Base-by-base conservation (phyloP, 2,888 invertebrate genomes). In the Tipula helvola region DNA sequence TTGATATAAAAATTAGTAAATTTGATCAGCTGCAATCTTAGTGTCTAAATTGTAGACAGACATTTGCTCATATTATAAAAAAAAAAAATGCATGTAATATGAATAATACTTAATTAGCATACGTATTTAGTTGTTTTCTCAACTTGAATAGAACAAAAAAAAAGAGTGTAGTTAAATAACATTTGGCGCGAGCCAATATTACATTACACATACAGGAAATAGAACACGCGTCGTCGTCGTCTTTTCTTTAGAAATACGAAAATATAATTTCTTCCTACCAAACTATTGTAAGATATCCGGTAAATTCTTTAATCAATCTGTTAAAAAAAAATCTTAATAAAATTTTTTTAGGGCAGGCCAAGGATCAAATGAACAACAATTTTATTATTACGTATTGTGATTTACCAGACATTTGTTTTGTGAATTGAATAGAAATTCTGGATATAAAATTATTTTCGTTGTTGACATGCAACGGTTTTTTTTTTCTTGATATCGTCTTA, bases 151-250 rank as follows among this genome's bases (percentile, higher is more conserved):
- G 52, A 57, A 57, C 16, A 5, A 7, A 57, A 16, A 16, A 52
- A 12, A 44, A 44, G 10, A 44, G 44, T 10, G 44, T 44, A 10
- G 44, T 44, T 44, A 44, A 57, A 71, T 71, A 71, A 28, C 71
- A 71, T 71, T 71, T 71, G 71, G 71, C 71, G 71, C 71, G 71
- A 71, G 71, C 71, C 71, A 71, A 71, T 71, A 71, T 71, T 71
- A 28, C 28, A 71, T 71, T 71, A 71, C 71, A 91, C 90, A 71
- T 10, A 91, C 90, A 90, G 91, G 91, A 91, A 91, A 89, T 91
- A 88, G 89, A 90, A 90, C 91, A 91, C 91, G 91, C 91, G 91
- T 89, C 91, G 87, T 42, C 84, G 57, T 84, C 71, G 87, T 83
- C 84, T 86, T 86, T 86, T 83, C 83, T 83, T 87, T 83, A 87